These are phyloP conservation scores for Epinephelus awoara DNA, from an alignment of 2,797 vertebrate species.

Conservation along the genomic window DNA sequence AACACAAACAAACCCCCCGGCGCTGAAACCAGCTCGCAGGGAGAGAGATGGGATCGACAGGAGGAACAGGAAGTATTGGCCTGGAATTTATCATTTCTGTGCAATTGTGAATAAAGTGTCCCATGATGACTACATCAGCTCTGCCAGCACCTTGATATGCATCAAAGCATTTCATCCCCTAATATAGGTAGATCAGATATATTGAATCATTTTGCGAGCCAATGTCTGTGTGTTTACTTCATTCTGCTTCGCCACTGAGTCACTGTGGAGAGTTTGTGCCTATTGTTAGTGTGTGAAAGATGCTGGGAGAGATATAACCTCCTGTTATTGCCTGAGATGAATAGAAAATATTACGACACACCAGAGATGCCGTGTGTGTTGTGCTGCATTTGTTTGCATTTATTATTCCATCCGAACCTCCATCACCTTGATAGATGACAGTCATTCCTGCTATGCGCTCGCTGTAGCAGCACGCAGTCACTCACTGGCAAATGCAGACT, in stretches of 20 bases:
- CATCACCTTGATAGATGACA: conserved; percentile 77
- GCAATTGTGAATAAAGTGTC: conserved; percentile 27
- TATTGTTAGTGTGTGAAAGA: conserved; percentile 43
- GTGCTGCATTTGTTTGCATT: conserved; percentile 54
- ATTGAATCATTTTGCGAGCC: conserved; percentile 26
- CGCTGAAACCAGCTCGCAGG: background rate
- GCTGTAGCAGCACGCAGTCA: conserved; percentile 23
- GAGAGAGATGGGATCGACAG: conserved; percentile 39
- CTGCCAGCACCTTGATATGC: conserved; percentile 23
- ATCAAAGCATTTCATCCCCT: conserved; percentile 32
- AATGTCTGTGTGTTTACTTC: conserved; percentile 34
- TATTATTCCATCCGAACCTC: conserved; percentile 70
- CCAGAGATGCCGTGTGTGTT: conserved; percentile 25
- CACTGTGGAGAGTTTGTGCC: conserved; percentile 5
- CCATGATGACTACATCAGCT: conserved; percentile 11
- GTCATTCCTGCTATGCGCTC: conserved; percentile 61
- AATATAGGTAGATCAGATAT: conserved; percentile 40
- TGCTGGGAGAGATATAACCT: conserved; percentile 46
- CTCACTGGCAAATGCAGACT: conserved; percentile 5
- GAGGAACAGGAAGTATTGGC: conserved; percentile 30
- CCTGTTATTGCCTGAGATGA: conserved; percentile 59
- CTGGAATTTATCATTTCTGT: conserved; percentile 44
- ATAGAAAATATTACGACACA: conserved; percentile 36
- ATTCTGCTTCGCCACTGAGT: conserved; percentile 18
- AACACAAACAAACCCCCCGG: conserved; percentile 67